Evolutionary conservation across 2,888 invertebrate species (phyloP), one percentile per base, ranked within the genome.

Genomic region (Dysmachus trigonus): DNA sequence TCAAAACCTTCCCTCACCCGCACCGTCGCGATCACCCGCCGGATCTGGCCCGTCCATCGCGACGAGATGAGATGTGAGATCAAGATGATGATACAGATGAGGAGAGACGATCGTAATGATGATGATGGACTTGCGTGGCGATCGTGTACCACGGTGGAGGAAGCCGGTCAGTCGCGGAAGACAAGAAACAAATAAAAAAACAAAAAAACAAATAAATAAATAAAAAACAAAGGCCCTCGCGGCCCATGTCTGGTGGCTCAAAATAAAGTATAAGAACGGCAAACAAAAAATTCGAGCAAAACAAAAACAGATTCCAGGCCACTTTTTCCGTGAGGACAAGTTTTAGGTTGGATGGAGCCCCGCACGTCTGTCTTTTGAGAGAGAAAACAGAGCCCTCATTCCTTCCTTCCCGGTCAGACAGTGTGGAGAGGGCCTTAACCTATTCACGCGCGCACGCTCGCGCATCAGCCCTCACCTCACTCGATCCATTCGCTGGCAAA

Each of bases 111-210:
- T 85, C 35, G 85, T 77, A 85, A 85, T 85, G 85, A 85, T 85
- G 85, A 85, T 85, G 85, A 85, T 85, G 85, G 85, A 85, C 85
- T 76, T 85, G 85, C 76, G 76, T 85, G 53, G 85, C 35, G 76
- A 53, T 76, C 76, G 76, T 76, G 74, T 53, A 85, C 85, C 47
- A 72, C 72, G 33, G 72, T 72, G 53, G 83, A 72, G 53, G 83
- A 72, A 83, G 72, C 83, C 41, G 41, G 31, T 31, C 30, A 13
- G 41, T 41, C 22, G 31, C 18, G 22, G 71, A 35, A 10, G 15
- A 10, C 13, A 10, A 13, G 15, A 41, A 13, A 41, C 13, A 41
- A 15, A 41, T 3, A 2, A 15, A 3, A n/a, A 10, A 41, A 15
- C 38, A 41, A 10, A 13, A 41, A 41, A 13, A 41, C 13, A 41